A percentile compares a stretch with the other conserved stretches of the same genome.
Evolutionary conservation across 2,113 vertebrate genomes (phyloP).

Genomic region (Pachycephala philippinensis): DNA sequence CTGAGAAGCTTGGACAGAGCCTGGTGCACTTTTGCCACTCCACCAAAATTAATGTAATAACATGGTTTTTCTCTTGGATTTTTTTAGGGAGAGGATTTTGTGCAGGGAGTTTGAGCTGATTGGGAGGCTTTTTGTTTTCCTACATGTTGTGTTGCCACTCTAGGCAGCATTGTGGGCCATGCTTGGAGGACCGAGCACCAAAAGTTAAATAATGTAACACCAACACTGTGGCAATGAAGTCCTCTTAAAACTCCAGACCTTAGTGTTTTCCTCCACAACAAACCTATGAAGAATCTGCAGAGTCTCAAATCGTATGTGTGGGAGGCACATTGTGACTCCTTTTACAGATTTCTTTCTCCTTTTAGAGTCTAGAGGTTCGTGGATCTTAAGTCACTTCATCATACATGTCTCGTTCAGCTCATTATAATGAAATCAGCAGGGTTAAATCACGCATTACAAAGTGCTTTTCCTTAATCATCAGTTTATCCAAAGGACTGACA

Average conservation of each 20-base stretch:
- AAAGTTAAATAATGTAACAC: neutral
- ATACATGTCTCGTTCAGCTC: neutral
- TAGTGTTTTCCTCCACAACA: neutral
- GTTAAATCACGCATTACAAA: constrained; percentile 13
- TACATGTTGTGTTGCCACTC: accelerated
- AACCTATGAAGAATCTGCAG: neutral
- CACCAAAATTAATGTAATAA: neutral
- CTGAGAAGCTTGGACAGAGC: neutral
- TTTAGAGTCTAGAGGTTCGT: neutral
- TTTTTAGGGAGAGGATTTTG: neutral
- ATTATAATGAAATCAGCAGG: constrained; percentile 17
- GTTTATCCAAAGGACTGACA: constrained; percentile 14
- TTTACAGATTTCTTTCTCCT: neutral
- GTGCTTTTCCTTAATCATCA: constrained; percentile 28
- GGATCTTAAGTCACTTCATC: neutral
- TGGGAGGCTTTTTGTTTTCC: neutral
- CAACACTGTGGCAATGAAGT: neutral
- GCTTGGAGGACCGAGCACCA: accelerated
- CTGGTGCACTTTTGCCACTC: neutral
- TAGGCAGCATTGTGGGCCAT: neutral
- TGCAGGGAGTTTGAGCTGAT: neutral
- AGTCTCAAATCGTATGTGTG: neutral
- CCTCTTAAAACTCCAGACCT: neutral
- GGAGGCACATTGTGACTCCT: neutral
- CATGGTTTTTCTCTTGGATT: neutral